Percentiles rank a stretch among this genome's conserved stretches.
Evolutionary conservation across 1,140 invertebrate species (phyloP).

Genomic region (Scaptomyza pallida): DNA sequence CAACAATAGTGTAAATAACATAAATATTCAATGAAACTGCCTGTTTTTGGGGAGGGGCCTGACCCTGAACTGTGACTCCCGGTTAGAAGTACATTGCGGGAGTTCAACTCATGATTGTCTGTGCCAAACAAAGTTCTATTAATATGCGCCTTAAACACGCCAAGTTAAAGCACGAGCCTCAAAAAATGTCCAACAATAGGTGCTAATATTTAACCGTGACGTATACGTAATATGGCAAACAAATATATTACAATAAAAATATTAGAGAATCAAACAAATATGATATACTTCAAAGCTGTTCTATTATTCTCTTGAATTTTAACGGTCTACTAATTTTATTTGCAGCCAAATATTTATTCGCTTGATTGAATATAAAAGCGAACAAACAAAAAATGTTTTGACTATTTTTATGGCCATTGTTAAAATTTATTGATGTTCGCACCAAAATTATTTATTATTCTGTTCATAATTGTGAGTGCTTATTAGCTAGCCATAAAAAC

Average conservation of each 20-base stretch:
- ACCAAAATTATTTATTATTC: no score
- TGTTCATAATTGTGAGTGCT: no score
- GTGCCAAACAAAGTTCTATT: slow-evolving; percentile 40
- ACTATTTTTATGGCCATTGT: slow-evolving; percentile 10
- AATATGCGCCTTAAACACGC: slow-evolving; percentile 40
- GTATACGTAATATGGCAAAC: slow-evolving; percentile 60
- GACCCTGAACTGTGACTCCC: slow-evolving; percentile 41
- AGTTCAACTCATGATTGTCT: slow-evolving; percentile 14
- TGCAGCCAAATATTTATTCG: background rate
- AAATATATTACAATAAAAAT: slow-evolving; percentile 26
- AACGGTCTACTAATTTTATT: background rate
- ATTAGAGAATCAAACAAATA: slow-evolving; percentile 23
- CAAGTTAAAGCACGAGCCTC: slow-evolving; percentile 7
- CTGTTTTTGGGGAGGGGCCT: background rate
- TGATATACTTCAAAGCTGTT: background rate
- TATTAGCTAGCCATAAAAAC: slow-evolving; percentile 19
- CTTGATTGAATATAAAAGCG: slow-evolving; percentile 7
- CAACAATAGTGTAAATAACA: slow-evolving; percentile 37
- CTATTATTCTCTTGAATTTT: background rate
- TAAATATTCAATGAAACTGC: slow-evolving; percentile 38
- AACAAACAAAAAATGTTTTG: slow-evolving; percentile 9
- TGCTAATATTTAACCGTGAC: slow-evolving; percentile 53
- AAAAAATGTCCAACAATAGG: slow-evolving; percentile 27
- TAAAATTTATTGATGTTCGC: slow-evolving; percentile 13
- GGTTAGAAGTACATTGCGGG: slow-evolving; percentile 1